Evolutionary conservation across 2,888 invertebrate species (phyloP), one percentile per base, ranked within the genome.

Genomic region (Onchidella celtica): DNA sequence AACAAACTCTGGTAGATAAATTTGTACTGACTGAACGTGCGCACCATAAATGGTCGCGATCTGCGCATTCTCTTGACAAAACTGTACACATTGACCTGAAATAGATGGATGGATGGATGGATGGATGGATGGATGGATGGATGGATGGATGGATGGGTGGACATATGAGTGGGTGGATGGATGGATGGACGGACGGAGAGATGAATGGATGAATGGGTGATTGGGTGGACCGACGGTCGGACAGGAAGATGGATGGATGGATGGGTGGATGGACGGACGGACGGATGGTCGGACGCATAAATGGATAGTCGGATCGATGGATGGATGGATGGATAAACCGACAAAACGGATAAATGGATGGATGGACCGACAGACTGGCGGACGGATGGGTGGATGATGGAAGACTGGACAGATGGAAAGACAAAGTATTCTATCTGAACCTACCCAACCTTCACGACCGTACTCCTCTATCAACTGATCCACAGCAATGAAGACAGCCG

Each of bases 1-100:
- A 92, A 90, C 32, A 93, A 85, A 17, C 89, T 86, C 77, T 93
- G 91, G 84, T 93, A 93, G 47, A 93, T 89, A 77, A 92, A 90
- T 29, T 87, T 79, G 85, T 93, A 93, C 82, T 93, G 91, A 32
- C 89, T 89, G 17, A 89, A 83, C 0, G 92, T 92, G 17, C 91
- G 83, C 4, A 93, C 91, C 92, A 92, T 92, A 47, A 85, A 86
- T 3, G 88, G 83, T 4, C 93, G 85, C 47, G 88, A 86, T 57
- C 89, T 86, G 14, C 93, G 84, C 90, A 93, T 89, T 57, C 83
- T 84, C 36, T 87, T 84, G 14, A 90, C 87, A 78, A 89, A 90
- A 9, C 89, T 88, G 81, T 85, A 92, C 17, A 93, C 92, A 77
- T 91, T 93, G 4, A 93, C 90, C 77, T 84, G 69, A n/a, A n/a